phyloP scores from a whole-genome alignment of 2,113 vertebrate genomes.

The Scalopus aquaticus region DNA sequence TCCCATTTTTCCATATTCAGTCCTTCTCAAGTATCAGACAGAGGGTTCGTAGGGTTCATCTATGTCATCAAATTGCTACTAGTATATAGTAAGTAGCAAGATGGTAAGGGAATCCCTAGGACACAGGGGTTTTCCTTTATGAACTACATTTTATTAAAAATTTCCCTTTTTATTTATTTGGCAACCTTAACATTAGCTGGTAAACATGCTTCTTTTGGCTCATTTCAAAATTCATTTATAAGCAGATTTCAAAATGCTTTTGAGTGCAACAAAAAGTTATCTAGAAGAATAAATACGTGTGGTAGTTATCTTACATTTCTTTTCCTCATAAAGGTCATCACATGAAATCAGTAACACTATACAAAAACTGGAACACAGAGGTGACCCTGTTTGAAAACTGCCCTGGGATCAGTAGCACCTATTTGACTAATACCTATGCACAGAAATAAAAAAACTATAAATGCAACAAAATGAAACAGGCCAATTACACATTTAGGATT shows the following conservation, averaged over 20 bases:
- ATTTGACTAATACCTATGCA: not conserved
- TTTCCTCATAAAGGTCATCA: not conserved
- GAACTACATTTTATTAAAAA: not conserved
- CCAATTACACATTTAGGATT: not conserved
- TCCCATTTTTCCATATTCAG: not conserved
- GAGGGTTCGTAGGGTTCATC: not conserved
- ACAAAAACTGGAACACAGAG: not conserved
- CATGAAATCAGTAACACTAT: not conserved
- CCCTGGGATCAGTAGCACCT: not conserved
- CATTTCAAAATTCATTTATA: not conserved
- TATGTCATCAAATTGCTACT: not conserved
- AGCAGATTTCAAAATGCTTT: not conserved
- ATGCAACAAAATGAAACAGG: not conserved
- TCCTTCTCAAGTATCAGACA: not conserved
- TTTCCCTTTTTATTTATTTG: constrained; percentile 16
- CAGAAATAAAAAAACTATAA: not conserved
- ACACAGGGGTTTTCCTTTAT: not conserved
- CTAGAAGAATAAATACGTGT: not conserved
- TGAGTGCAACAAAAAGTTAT: not conserved
- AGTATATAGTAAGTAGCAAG: not conserved
- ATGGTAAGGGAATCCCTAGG: not conserved
- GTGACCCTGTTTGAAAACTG: not conserved
- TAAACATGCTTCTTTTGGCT: not conserved
- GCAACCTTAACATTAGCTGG: not conserved
- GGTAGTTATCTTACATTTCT: too few species aligned